Evolutionary conservation across 2,113 vertebrate genomes (phyloP).

Genomic region (Atrichornis clamosus): DNA sequence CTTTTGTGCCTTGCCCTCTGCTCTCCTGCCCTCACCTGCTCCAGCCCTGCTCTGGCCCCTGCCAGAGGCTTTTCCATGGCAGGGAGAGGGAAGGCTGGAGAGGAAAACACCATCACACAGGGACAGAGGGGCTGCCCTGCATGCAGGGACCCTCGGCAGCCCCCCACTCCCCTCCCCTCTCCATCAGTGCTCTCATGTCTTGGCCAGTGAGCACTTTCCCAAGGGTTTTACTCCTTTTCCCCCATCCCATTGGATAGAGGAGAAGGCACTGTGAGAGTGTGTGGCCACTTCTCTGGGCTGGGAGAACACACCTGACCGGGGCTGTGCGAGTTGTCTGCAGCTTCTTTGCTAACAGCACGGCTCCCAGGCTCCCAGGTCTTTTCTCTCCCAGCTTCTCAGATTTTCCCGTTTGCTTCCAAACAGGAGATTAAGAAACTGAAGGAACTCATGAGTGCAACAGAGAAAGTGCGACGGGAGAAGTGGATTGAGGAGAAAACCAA

Average conservation of each 20-base stretch:
- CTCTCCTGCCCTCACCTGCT: not conserved
- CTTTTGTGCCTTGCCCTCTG: not conserved
- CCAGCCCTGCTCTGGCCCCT: not conserved
- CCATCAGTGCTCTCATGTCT: accelerated
- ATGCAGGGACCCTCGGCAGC: not conserved
- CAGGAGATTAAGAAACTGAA: slow-evolving; percentile 95
- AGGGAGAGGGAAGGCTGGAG: not conserved
- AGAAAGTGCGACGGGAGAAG: slow-evolving; percentile 90
- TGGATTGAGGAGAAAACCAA: slow-evolving; percentile 97
- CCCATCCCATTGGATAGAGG: not conserved
- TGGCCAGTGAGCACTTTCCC: not conserved
- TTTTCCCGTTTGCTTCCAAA: not conserved
- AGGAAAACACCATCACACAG: not conserved
- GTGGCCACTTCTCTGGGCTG: not conserved
- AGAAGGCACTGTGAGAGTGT: not conserved
- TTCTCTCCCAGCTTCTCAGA: not conserved
- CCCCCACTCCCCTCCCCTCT: not conserved
- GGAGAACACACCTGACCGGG: not conserved
- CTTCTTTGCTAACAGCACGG: not conserved
- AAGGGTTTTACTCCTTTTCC: not conserved
- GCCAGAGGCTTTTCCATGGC: not conserved
- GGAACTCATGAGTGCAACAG: slow-evolving; percentile 87
- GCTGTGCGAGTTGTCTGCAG: not conserved
- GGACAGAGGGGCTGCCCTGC: not conserved
- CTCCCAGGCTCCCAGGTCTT: not conserved